Conservation (phyloP, 1,140 invertebrate species). For the Oscheius sp. region DNA sequence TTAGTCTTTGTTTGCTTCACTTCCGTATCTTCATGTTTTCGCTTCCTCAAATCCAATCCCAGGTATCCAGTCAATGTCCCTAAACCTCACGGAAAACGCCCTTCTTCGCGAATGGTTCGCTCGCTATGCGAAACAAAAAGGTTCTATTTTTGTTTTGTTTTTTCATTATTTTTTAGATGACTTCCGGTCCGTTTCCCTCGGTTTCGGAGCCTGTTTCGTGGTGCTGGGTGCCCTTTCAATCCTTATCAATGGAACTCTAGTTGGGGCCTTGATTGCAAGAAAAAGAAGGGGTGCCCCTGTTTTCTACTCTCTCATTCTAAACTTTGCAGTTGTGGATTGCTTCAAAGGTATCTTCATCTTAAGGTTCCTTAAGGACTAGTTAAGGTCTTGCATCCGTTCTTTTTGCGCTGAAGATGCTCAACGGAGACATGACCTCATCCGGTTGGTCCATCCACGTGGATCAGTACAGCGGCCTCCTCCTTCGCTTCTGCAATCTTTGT, state of each 20-base stretch:
- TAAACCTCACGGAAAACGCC: too few relatives aligned
- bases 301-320: conserved; percentile 26
- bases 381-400: conserved; percentile 15
- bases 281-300: conserved; percentile 8
- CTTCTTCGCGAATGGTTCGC: too few relatives aligned
- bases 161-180: not conserved
- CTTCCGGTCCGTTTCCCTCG: not conserved
- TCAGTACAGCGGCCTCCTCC: conserved; percentile 30
- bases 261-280: not conserved
- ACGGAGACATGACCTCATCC: conserved; percentile 3
- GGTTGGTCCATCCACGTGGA: conserved; percentile 27
- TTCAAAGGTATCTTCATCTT: conserved; percentile 17
- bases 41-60: too few relatives aligned
- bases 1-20: too few relatives aligned
- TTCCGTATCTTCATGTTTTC: too few relatives aligned
- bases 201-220: conserved; percentile 12
- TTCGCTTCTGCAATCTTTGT: conserved; percentile 40
- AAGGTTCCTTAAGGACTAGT: not conserved
- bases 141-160: too few relatives aligned
- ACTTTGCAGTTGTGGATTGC: conserved; percentile 21
- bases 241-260: conserved; percentile 16
- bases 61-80: too few relatives aligned
- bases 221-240: conserved; percentile 17
- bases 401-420: conserved; percentile 19
- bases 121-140: too few relatives aligned